A percentile compares a stretch with the other conserved stretches of the same genome.
Conservation (phyloP, 2,797 vertebrate genomes). For the Lithobates pipiens region DNA sequence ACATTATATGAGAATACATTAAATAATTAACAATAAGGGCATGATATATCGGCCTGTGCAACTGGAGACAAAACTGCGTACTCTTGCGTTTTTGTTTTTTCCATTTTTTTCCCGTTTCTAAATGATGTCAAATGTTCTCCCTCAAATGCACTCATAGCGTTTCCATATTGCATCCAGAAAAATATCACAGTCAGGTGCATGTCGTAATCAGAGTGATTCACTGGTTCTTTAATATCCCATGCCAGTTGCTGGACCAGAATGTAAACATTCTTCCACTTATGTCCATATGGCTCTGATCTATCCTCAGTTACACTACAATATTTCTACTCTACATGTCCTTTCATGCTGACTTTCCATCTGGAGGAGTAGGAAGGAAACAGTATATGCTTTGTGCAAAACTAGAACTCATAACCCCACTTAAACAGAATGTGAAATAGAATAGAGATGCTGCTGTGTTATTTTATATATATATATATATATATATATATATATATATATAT, state of each 20-base stretch:
- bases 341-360: slow-evolving; percentile 54
- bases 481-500: neutral
- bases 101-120: neutral
- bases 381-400: neutral
- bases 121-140: neutral
- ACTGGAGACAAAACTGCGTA: neutral
- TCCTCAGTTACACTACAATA: slow-evolving; percentile 25
- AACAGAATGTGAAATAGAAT: neutral
- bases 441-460: neutral
- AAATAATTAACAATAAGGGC: neutral
- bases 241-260: slow-evolving; percentile 15
- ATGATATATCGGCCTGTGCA: neutral
- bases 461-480: neutral
- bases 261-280: neutral
- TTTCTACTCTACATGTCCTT: slow-evolving; percentile 26
- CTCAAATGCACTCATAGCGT: neutral
- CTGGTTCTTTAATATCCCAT: neutral
- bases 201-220: neutral
- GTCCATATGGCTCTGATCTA: slow-evolving; percentile 23
- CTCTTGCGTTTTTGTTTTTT: neutral
- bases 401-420: neutral
- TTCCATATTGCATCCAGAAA: neutral
- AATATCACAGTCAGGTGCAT: neutral
- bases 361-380: slow-evolving; percentile 37
- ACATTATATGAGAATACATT: too few relatives aligned